A percentile compares a stretch with the other conserved stretches of the same genome.
Evolutionary conservation across 2,888 invertebrate species (phyloP).

Genomic region (Catocala fraxini): DNA sequence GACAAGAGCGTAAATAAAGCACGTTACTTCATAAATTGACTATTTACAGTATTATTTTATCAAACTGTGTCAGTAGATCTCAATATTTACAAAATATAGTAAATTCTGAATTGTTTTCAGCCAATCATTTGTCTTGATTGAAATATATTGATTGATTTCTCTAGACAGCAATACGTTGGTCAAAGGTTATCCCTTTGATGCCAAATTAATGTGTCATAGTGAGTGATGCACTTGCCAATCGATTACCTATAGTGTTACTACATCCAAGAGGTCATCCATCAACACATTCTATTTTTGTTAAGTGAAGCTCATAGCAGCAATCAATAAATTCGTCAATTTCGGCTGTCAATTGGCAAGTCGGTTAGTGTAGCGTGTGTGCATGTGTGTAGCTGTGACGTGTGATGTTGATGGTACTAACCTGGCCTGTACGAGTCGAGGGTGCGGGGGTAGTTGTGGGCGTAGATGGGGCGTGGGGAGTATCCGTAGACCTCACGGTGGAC

Average conservation of each 20-base stretch:
- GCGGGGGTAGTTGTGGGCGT: conserved; percentile 94
- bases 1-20: conserved; percentile 41
- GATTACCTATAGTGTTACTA: conserved; percentile 52
- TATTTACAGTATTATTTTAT: conserved; percentile 55
- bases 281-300: conserved; percentile 50
- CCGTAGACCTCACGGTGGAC: conserved; percentile 96
- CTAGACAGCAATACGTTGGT: conserved; percentile 34
- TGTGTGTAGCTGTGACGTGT: conserved; percentile 20
- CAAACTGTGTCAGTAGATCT: conserved; percentile 32
- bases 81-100: conserved; percentile 43
- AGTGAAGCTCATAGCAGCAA: conserved; percentile 25
- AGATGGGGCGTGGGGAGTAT: conserved; percentile 95
- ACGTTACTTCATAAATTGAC: conserved; percentile 34
- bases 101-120: conserved; percentile 15
- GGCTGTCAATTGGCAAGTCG: conserved; percentile 53
- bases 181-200: conserved; percentile 53
- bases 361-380: conserved; percentile 58
- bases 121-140: conserved; percentile 17
- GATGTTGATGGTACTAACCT: conserved; percentile 90
- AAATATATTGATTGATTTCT: conserved; percentile 17
- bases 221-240: conserved; percentile 64
- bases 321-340: conserved; percentile 28
- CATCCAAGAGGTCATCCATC: conserved; percentile 51
- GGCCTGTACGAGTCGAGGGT: conserved; percentile 93
- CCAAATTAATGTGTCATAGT: conserved; percentile 57